Evolutionary conservation across 2,113 vertebrate species (phyloP).

Genomic region (Macheiramphus alcinus): DNA sequence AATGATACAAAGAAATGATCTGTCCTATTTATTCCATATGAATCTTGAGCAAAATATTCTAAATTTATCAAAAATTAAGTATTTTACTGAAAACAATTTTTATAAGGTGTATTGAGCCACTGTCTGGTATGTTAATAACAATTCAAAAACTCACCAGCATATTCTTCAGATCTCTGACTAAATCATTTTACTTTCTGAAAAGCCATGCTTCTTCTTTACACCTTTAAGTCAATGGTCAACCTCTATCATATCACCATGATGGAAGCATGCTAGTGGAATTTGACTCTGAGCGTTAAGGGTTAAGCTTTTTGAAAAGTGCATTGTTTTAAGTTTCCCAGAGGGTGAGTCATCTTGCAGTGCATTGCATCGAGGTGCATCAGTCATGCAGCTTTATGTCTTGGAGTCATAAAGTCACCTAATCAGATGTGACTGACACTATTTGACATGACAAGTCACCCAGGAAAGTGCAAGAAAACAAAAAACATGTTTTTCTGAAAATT

Average conservation of each 20-base stretch:
- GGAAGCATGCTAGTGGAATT: neutral
- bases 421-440: slow-evolving; percentile 32
- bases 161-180: neutral
- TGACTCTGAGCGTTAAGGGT: slow-evolving; percentile 34
- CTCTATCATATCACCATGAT: neutral
- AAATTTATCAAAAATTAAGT: neutral
- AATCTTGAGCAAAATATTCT: neutral
- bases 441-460: slow-evolving; percentile 14
- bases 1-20: neutral
- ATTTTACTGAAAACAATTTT: neutral
- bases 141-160: neutral
- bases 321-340: slow-evolving; percentile 20
- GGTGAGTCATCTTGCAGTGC: neutral
- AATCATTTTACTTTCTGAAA: neutral
- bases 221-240: neutral
- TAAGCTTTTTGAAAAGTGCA: slow-evolving; percentile 23
- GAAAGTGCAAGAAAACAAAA: slow-evolving; percentile 39
- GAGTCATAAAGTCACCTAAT: slow-evolving; percentile 8
- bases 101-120: neutral
- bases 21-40: neutral
- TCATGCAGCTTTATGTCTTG: slow-evolving; percentile 32
- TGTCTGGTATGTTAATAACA: fast-evolving
- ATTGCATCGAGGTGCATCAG: slow-evolving; percentile 7
- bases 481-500: neutral
- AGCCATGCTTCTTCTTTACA: neutral